Evolutionary conservation across 2,797 vertebrate species (phyloP).

Genomic region (Cebuella pygmaea): DNA sequence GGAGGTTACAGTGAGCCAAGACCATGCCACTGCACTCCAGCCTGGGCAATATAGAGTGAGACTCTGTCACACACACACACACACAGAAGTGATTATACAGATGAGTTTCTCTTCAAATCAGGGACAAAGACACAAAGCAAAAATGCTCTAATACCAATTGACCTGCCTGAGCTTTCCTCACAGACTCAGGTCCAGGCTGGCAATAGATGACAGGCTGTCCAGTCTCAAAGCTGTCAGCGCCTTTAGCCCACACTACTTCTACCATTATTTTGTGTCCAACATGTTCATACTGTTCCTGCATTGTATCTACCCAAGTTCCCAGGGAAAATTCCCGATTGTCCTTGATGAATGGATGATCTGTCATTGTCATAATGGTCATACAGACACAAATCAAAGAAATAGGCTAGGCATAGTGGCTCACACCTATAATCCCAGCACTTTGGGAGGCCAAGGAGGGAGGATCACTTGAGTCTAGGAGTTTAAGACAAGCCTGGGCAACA

Average conservation of each 20-base stretch:
- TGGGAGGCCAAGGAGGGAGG: no score
- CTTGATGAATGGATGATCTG: neutral
- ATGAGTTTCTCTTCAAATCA: neutral
- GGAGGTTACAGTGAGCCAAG: no score
- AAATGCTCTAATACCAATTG: neutral
- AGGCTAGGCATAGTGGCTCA: neutral
- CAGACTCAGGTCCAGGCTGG: no score
- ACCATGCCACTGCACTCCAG: no score
- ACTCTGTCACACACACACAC: no score
- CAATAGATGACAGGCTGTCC: neutral
- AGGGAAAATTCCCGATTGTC: neutral
- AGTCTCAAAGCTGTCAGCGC: neutral
- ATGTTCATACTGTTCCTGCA: neutral
- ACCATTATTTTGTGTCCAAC: neutral
- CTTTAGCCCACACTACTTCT: neutral
- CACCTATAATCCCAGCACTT: no score
- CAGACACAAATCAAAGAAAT: neutral
- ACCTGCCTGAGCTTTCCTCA: neutral
- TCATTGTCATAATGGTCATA: neutral
- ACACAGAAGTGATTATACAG: no score
- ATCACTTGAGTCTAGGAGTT: no score
- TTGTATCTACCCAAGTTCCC: neutral
- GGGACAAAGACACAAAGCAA: neutral
- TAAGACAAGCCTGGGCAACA: no score
- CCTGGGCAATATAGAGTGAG: no score